These are phyloP conservation scores for Homarus americanus DNA, from an alignment of 1,140 invertebrate genomes.

Conservation along the genomic window DNA sequence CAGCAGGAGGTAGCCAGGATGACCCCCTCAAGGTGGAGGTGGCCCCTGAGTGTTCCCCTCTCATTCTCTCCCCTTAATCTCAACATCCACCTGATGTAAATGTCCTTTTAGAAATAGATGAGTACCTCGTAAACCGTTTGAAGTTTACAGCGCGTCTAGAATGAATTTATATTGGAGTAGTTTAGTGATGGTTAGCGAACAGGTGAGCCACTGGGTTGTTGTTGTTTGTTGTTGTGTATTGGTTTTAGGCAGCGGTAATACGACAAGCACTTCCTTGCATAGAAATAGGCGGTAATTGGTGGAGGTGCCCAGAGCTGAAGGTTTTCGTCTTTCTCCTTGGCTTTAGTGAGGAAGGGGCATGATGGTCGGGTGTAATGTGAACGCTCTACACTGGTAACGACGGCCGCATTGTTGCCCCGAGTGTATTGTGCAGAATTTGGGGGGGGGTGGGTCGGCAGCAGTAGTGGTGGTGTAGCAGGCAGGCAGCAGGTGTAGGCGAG, in stretches of 20 bases:
- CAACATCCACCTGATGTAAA: not conserved
- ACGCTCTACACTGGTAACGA: too few relatives aligned
- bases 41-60: not conserved
- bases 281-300: not conserved
- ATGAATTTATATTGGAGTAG: not conserved
- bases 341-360: too few relatives aligned
- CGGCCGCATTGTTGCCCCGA: too few relatives aligned
- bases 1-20: not conserved
- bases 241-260: not conserved
- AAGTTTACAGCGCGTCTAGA: not conserved
- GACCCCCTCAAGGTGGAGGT: not conserved
- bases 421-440: not conserved
- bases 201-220: not conserved
- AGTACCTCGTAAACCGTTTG: not conserved
- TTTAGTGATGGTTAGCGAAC: not conserved
- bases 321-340: not conserved
- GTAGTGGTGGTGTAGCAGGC: not conserved
- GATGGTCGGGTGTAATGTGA: too few relatives aligned
- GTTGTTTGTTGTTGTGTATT: too few relatives aligned
- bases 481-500: slow-evolving; percentile 1
- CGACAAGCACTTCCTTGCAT: not conserved
- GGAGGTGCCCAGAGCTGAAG: not conserved
- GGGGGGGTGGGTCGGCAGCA: not conserved
- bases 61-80: not conserved
- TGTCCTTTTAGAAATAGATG: not conserved